phyloP scores from a whole-genome alignment of 2,113 vertebrate species.

The Lepisosteus osseus region DNA sequence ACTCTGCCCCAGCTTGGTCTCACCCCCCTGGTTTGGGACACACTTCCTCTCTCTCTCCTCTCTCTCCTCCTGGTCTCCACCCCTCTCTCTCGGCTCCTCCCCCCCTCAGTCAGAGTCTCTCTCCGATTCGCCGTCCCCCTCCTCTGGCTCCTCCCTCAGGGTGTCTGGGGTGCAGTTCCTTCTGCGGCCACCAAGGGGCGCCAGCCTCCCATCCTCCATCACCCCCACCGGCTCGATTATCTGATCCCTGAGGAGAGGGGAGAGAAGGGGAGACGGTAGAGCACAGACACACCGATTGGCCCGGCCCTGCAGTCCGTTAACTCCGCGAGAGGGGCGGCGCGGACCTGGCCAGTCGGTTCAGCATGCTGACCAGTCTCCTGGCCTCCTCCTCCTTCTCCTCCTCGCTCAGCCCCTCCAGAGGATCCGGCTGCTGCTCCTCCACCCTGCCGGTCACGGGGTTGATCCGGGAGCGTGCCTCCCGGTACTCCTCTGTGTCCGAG shows the following conservation, averaged over 20 bases:
- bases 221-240: constrained; percentile 5
- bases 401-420: constrained; percentile 74
- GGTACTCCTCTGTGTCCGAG: constrained; percentile 76
- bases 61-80: no score
- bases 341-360: constrained; percentile 50
- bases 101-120: no score
- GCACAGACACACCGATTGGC: neutral
- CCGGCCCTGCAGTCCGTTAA: neutral
- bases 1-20: no score
- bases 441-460: constrained; percentile 72
- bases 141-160: neutral
- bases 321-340: neutral
- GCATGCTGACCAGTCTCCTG: constrained; percentile 62
- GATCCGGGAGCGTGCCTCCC: constrained; percentile 59
- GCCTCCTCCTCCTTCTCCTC: constrained; percentile 75
- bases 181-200: neutral
- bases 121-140: no score
- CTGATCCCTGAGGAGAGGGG: neutral
- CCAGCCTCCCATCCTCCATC: constrained; percentile 3
- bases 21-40: no score
- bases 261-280: neutral
- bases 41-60: no score
- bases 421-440: constrained; percentile 64
- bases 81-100: no score
- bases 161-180: neutral